Evolutionary conservation across 1,140 invertebrate species (phyloP), one percentile per base, ranked within the genome.

Genomic region (Patella vulgata): DNA sequence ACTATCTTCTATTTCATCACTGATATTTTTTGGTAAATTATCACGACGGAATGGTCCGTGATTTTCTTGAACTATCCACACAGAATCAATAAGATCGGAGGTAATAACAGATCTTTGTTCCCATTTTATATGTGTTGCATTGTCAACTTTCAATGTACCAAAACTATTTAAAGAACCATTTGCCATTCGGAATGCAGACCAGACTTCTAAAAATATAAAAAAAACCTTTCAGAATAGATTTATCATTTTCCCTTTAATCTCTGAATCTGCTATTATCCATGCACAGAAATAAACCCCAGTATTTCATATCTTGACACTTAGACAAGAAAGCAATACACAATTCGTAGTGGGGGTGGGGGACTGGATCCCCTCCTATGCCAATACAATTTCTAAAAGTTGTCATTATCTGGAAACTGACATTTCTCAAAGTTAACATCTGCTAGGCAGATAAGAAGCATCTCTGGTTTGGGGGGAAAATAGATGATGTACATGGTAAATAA

Each of bases 71-170:
- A 66, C 62, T 6, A 80, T 63, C 73, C 73, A 77, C 12, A 80
- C 54, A 11, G 63, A 67, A 59, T 80, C 78, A 11, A 80, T 30
- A 3, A 73, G 36, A 31, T 59, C 42, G 5, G 58, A 31, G 5
- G 67, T 51, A 8, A 36, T 36, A n/a, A n/a, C n/a, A 5, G 93
- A 94, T 27, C 97, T 89, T 88, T 98, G 95, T 83, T 97, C 93
- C 67, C 97, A 86, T 79, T 94, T 89, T 6, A 98, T 74, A 86
- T 98, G 96, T 9, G 94, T 93, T n/a, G 74, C 81, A 81, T 98
- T 98, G 71, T 88, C 85, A 1, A 90, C 91, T 68, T 88, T 89
- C 78, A 98, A 82, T 63, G 92, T 86, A 2, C 93, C 92, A 81
- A 94, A 98, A 21, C 96, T 96, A 85, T 98, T 75, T 4, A 77